Evolutionary conservation across 2,797 vertebrate genomes (phyloP).

Genomic region (Coregonus ussuriensis): DNA sequence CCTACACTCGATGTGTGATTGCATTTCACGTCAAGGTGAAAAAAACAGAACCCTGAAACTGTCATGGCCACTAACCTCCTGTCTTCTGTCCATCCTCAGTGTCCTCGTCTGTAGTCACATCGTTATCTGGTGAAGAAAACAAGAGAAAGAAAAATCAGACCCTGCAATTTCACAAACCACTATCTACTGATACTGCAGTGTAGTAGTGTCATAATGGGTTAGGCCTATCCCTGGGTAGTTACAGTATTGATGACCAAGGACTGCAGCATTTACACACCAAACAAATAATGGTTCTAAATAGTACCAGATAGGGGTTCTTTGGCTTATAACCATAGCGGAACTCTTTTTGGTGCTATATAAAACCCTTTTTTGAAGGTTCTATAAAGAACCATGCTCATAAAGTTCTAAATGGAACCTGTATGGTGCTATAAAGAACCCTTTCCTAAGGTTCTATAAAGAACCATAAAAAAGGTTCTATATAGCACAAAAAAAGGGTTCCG

Average conservation of each 20-base stretch:
- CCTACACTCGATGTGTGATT: no score
- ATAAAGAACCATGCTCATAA: no score
- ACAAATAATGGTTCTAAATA: no score
- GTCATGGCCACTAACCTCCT: constrained; percentile 75
- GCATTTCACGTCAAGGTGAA: constrained; percentile 50
- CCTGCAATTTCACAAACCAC: constrained; percentile 38
- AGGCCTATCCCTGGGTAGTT: constrained; percentile 21
- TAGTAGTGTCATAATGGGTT: constrained; percentile 30
- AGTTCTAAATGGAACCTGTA: no score
- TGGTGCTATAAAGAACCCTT: no score
- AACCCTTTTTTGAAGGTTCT: no score
- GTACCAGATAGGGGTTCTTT: no score
- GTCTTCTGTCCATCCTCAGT: constrained; percentile 61
- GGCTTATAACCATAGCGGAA: no score
- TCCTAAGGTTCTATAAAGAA: no score
- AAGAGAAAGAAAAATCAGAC: constrained; percentile 39
- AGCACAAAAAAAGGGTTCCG: no score
- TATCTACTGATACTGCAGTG: constrained; percentile 11
- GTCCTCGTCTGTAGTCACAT: constrained; percentile 61
- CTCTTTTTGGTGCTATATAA: no score
- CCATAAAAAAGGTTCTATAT: no score
- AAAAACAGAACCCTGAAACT: constrained; percentile 65
- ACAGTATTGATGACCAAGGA: constrained; percentile 7
- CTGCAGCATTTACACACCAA: background rate
- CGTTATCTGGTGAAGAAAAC: constrained; percentile 64